phyloP scores from a whole-genome alignment of 2,888 invertebrate species.

The Miltochrista miniata region DNA sequence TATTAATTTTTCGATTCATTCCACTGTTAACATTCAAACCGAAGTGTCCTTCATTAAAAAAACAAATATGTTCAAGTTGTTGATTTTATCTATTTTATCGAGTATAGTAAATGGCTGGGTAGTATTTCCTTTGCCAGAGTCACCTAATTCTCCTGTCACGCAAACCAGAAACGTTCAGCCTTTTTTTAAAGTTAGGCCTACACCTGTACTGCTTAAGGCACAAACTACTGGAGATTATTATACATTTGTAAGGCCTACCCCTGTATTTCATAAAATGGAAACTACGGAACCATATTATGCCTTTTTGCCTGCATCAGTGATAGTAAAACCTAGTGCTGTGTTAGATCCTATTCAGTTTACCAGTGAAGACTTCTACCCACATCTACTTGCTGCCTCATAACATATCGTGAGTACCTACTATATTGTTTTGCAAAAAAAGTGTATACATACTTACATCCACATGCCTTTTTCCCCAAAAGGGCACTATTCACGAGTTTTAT shows the following conservation, averaged over 20 bases:
- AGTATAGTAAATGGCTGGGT: background rate
- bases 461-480: too few relatives aligned
- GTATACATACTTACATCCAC: too few relatives aligned
- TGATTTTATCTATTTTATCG: background rate
- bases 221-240: too few relatives aligned
- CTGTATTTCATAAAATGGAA: slow-evolving; percentile 3
- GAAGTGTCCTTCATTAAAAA: background rate
- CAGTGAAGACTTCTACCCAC: slow-evolving; percentile 23
- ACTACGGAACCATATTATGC: background rate
- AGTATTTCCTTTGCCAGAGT: background rate
- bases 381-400: slow-evolving; percentile 52
- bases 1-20: background rate
- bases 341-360: slow-evolving; percentile 4
- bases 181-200: too few relatives aligned
- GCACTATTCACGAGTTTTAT: too few relatives aligned
- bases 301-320: background rate
- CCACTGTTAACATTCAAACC: background rate
- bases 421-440: background rate
- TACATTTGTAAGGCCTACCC: slow-evolving; percentile 6
- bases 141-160: background rate
- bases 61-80: background rate
- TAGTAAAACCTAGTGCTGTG: slow-evolving; percentile 1
- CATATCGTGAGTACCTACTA: slow-evolving; percentile 31
- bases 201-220: too few relatives aligned
- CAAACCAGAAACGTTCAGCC: background rate